These are phyloP conservation scores for Etheostoma perlongum DNA, from an alignment of 2,797 vertebrate genomes.

Conservation along the genomic window DNA sequence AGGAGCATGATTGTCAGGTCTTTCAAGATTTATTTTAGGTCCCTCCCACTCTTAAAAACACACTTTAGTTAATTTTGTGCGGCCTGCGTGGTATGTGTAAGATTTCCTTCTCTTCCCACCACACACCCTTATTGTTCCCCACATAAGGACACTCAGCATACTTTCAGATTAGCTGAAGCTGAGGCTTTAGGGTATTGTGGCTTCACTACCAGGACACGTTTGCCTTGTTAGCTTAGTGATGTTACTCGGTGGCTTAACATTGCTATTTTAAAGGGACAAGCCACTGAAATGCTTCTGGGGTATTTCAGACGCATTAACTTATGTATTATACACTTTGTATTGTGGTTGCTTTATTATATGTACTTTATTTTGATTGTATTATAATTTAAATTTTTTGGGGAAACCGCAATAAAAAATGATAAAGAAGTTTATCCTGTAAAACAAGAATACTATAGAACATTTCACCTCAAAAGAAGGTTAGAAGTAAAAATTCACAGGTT, in stretches of 20 bases:
- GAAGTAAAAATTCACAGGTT: neutral
- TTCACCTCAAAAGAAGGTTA: neutral
- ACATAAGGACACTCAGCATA: slow-evolving; percentile 71
- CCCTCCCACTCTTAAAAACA: slow-evolving; percentile 75
- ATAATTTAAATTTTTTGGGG: neutral
- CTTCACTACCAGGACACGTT: slow-evolving; percentile 45
- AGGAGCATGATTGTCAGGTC: slow-evolving; percentile 73
- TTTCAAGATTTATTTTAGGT: slow-evolving; percentile 74
- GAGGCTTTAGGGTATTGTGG: slow-evolving; percentile 56
- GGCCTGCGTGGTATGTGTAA: slow-evolving; percentile 75
- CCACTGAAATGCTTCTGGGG: neutral
- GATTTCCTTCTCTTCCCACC: slow-evolving; percentile 70
- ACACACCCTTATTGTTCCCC: slow-evolving; percentile 73
- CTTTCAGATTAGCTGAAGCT: slow-evolving; percentile 70
- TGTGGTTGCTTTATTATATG: neutral
- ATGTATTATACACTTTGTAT: neutral
- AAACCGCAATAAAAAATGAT: neutral
- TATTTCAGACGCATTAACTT: neutral
- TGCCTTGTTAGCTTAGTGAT: slow-evolving; percentile 44
- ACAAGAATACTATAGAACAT: neutral
- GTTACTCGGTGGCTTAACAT: slow-evolving; percentile 35
- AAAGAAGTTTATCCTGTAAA: neutral
- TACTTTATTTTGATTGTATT: neutral
- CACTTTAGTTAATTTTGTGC: slow-evolving; percentile 74
- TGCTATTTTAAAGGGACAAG: slow-evolving; percentile 41